phyloP scores from a whole-genome alignment of 2,113 vertebrate species.

The Tragulus kanchil region DNA sequence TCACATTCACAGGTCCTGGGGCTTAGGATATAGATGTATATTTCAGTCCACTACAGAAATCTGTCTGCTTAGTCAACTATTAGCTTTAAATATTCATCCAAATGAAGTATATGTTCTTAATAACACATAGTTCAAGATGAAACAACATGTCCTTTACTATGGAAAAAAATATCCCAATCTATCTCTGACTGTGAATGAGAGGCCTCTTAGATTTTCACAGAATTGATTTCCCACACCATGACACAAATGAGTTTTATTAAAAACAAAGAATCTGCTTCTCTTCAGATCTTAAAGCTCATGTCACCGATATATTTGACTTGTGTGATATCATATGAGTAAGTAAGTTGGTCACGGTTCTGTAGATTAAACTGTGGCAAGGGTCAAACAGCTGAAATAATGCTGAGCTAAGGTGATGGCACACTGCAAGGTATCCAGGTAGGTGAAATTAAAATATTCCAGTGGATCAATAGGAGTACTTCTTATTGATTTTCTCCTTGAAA shows the following conservation, averaged over 20 bases:
- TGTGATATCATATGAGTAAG: not conserved
- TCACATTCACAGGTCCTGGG: not conserved
- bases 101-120: not conserved
- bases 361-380: not conserved
- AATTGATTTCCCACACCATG: not conserved
- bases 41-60: not conserved
- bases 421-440: too few species aligned
- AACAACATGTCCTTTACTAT: not conserved
- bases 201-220: not conserved
- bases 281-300: not conserved
- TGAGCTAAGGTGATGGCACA: not conserved
- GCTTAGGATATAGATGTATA: not conserved
- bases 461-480: not conserved
- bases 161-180: not conserved
- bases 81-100: not conserved
- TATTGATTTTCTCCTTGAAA: slow-evolving; percentile 19
- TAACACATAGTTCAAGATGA: not conserved
- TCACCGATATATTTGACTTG: not conserved
- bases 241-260: not conserved
- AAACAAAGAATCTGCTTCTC: not conserved
- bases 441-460: not conserved
- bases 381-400: not conserved
- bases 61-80: not conserved
- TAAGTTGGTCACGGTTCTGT: not conserved
- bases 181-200: not conserved